Base-by-base conservation (phyloP, 2,797 vertebrate genomes). In the Tadarida brasiliensis region DNA sequence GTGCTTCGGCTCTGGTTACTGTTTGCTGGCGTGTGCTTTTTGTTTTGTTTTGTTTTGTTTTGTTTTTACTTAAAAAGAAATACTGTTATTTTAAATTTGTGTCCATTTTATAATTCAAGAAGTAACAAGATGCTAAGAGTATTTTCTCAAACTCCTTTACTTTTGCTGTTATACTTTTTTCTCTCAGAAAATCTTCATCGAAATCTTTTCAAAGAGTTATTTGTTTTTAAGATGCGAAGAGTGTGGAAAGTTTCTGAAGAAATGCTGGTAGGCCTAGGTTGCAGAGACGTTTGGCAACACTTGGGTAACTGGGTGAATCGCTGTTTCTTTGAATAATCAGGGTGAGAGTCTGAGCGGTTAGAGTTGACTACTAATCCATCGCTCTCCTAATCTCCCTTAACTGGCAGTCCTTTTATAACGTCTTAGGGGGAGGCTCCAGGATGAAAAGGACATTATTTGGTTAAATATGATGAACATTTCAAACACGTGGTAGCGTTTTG, bases 191-290 rank as follows among this genome's bases (percentile, higher is more conserved):
- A 49, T 82, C 67, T 77, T 73, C 57, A 61, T 92, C 56, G 59
- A n/a, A 80, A n/a, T 59, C 54, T 96, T 73, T 94, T 86, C 26
- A 61, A 51, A 61, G 35, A 67, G 35, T 67, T 61, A 44, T 14
- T 81, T 92, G 49, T 88, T 76, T 96, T 49, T 81, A 93, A 95
- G 77, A 70, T 26, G 24, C 39, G 33, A 97, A 61, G 47, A 90
- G 19, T 28, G 15, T 39, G 61, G 39, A 86, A 78, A 35, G 28
- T 76, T 77, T 51, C 20, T 92, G 67, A 89, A 81, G 49, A 74
- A 70, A 87, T 92, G 78, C 61, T 82, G 26, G 57, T 49, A 24
- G 76, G 56, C 30, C n/a, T 76, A 61, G 35, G 59, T 44, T 67
- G 30, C 30, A 90, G 89, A 87, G 49, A 95, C 80, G 49, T 56